Conservation (phyloP, 1,140 invertebrate genomes). For the Battus philenor region DNA sequence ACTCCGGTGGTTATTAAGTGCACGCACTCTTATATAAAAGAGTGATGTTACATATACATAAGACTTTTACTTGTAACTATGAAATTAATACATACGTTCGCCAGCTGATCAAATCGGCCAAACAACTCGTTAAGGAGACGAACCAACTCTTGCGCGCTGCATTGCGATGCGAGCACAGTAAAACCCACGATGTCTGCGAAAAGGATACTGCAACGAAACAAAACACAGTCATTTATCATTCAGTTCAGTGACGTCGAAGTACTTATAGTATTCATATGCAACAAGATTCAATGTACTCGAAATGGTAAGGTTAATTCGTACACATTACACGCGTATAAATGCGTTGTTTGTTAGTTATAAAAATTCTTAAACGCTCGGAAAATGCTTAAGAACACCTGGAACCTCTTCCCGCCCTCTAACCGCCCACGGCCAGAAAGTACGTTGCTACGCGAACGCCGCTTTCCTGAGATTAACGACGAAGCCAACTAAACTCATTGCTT, state of each 20-base stretch:
- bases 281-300: neutral
- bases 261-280: neutral
- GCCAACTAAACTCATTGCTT: too few species aligned
- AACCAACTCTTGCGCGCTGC: constrained; percentile 85
- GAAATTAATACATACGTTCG: constrained; percentile 80
- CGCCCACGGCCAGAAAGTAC: too few species aligned
- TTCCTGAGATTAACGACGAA: too few species aligned
- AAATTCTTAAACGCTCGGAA: too few species aligned
- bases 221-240: neutral
- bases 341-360: too few species aligned
- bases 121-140: constrained; percentile 95
- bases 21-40: too few species aligned
- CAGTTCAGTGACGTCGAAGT: neutral
- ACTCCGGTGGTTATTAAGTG: too few species aligned
- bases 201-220: constrained; percentile 83
- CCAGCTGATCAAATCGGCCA: constrained; percentile 94
- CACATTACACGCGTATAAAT: too few species aligned
- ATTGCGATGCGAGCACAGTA: constrained; percentile 92
- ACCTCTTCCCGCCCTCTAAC: too few species aligned
- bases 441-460: too few species aligned
- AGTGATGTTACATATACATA: too few species aligned
- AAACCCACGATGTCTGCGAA: constrained; percentile 98
- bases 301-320: neutral
- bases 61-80: too few species aligned
- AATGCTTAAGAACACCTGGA: neutral